Percentiles rank a stretch among this genome's conserved stretches.
Evolutionary conservation across 2,797 vertebrate genomes (phyloP).

Genomic region (Phaenicophaeus curvirostris): DNA sequence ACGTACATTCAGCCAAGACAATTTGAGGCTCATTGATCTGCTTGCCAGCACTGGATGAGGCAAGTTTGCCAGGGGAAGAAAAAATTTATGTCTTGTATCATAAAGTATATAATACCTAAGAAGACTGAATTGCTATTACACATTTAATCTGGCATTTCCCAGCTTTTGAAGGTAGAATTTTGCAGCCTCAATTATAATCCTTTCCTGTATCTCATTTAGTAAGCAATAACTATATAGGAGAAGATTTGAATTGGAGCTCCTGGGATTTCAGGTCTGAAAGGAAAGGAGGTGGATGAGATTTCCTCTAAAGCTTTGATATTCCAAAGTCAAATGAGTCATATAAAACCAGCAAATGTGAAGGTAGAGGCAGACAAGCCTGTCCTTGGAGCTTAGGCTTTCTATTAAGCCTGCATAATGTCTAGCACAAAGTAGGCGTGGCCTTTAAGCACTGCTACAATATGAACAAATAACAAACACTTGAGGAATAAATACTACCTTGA

Average conservation of each 20-base stretch:
- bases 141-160: conserved; percentile 32
- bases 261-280: background rate
- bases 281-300: conserved; percentile 4
- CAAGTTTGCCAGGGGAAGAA: background rate
- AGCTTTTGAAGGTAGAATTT: conserved; percentile 12
- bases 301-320: background rate
- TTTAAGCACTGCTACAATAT: background rate
- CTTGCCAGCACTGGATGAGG: background rate
- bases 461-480: background rate
- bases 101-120: conserved; percentile 6
- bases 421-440: background rate
- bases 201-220: conserved; percentile 15
- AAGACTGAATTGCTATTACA: conserved; percentile 20
- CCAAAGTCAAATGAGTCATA: background rate
- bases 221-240: conserved; percentile 18
- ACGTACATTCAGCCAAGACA: background rate
- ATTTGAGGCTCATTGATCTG: background rate
- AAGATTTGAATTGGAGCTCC: background rate
- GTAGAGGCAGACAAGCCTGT: accelerated
- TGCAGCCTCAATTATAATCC: background rate
- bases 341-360: background rate
- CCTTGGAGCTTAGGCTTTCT: background rate
- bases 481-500: background rate
- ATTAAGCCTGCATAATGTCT: background rate
- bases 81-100: background rate